phyloP scores from a whole-genome alignment of 2,888 invertebrate genomes.

The Phortica okadai region DNA sequence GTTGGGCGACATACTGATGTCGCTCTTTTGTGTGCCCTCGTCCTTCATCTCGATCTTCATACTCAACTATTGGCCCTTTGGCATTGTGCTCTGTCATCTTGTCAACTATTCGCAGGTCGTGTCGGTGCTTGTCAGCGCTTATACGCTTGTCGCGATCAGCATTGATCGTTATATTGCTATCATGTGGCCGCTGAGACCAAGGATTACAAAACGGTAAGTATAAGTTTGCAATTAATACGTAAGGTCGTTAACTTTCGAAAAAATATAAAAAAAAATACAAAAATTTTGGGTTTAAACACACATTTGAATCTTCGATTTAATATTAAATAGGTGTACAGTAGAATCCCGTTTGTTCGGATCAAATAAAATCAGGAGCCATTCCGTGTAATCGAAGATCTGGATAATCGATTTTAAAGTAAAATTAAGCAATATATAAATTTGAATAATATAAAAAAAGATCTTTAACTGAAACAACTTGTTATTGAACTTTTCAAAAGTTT shows the following conservation, averaged over 20 bases:
- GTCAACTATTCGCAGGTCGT: constrained; percentile 90
- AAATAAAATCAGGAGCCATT: too few species aligned
- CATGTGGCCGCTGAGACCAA: constrained; percentile 89
- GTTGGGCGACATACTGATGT: constrained; percentile 92
- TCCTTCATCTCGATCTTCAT: constrained; percentile 89
- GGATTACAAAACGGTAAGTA: constrained; percentile 83
- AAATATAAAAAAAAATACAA: neutral
- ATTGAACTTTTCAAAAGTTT: too few species aligned
- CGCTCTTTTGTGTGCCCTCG: constrained; percentile 93
- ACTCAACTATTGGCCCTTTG: constrained; percentile 93
- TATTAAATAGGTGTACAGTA: too few species aligned
- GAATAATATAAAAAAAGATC: too few species aligned
- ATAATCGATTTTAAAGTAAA: too few species aligned
- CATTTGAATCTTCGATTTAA: too few species aligned
- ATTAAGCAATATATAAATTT: too few species aligned
- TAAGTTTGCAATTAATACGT: neutral
- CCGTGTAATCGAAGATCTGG: too few species aligned
- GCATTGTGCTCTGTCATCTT: constrained; percentile 86
- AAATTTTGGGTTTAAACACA: too few species aligned
- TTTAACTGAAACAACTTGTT: too few species aligned
- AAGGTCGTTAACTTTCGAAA: neutral
- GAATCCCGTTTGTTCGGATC: too few species aligned
- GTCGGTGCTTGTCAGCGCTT: constrained; percentile 90
- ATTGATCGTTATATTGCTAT: constrained; percentile 94
- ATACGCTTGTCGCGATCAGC: constrained; percentile 93